These are phyloP conservation scores for Aulostomus chinensis DNA, from an alignment of 2,797 vertebrate species.

Conservation along the genomic window DNA sequence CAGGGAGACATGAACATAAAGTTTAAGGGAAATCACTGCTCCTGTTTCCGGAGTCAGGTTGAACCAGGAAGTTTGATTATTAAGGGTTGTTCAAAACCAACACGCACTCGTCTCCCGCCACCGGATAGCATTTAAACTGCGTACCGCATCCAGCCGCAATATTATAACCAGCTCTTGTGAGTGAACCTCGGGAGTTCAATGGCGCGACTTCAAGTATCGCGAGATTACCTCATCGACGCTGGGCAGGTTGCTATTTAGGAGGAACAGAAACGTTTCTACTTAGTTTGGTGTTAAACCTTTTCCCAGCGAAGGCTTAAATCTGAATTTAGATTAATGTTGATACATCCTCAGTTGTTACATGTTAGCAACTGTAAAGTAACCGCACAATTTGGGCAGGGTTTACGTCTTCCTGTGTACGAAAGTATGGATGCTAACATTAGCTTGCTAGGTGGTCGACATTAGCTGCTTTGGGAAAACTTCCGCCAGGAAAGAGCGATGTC, in stretches of 20 bases:
- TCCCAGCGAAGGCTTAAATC: too few species aligned
- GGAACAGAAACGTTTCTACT: too few species aligned
- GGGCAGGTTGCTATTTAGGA: too few species aligned
- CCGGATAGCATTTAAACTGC: neutral
- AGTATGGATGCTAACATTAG: conserved; percentile 28
- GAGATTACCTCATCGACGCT: neutral
- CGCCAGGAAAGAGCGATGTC: conserved; percentile 33
- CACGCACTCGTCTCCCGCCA: neutral
- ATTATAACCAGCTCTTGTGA: too few species aligned
- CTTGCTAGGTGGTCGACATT: conserved; percentile 10
- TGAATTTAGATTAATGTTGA: too few species aligned
- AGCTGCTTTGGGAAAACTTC: neutral
- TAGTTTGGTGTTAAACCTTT: neutral
- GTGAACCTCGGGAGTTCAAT: neutral
- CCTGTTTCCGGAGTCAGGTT: neutral
- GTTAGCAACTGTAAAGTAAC: too few species aligned
- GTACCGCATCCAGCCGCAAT: too few species aligned
- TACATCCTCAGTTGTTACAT: too few species aligned
- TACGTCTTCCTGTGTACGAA: neutral
- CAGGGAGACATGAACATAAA: neutral
- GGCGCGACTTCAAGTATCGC: neutral
- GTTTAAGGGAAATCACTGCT: neutral
- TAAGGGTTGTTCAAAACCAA: too few species aligned
- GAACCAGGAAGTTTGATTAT: neutral
- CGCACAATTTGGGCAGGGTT: neutral